These are phyloP conservation scores for Sardina pilchardus DNA, from an alignment of 2,113 vertebrate genomes.

Conservation along the genomic window DNA sequence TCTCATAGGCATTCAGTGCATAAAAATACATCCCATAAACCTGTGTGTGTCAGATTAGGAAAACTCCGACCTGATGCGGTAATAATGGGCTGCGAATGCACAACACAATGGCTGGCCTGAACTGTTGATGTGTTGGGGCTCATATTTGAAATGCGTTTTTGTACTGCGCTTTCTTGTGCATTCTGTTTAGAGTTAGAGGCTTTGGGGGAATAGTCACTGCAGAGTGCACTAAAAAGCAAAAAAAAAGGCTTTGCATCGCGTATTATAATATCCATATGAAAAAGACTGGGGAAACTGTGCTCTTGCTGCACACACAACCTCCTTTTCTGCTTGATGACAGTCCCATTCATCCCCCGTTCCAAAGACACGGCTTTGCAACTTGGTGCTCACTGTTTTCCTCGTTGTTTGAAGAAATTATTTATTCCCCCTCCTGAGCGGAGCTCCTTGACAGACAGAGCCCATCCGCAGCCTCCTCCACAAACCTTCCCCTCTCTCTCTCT, in stretches of 20 bases:
- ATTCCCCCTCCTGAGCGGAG: background rate
- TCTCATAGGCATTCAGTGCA: slow-evolving; percentile 50
- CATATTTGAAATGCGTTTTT: slow-evolving; percentile 40
- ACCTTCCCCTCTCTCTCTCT: background rate
- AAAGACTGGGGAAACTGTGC: background rate
- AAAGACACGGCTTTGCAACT: slow-evolving; percentile 7
- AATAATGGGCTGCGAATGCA: slow-evolving; percentile 52
- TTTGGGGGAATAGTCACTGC: slow-evolving; percentile 36
- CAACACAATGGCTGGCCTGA: slow-evolving; percentile 57
- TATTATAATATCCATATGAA: slow-evolving; percentile 41
- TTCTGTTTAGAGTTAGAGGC: slow-evolving; percentile 45
- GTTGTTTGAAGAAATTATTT: slow-evolving; percentile 10
- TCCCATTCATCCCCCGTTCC: background rate
- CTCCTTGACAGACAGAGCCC: slow-evolving; percentile 4
- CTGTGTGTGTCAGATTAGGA: slow-evolving; percentile 67
- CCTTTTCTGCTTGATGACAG: background rate
- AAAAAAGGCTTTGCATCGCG: slow-evolving; percentile 56
- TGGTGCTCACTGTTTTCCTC: background rate
- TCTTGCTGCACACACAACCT: background rate
- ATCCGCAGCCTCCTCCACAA: background rate
- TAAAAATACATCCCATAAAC: slow-evolving; percentile 63
- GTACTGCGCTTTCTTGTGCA: slow-evolving; percentile 36
- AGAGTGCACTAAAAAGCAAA: slow-evolving; percentile 23
- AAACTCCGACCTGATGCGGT: slow-evolving; percentile 32
- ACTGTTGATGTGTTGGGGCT: slow-evolving; percentile 50